Percentiles rank a stretch among this genome's conserved stretches.
phyloP scores from a whole-genome alignment of 2,888 invertebrate genomes.

The Amphipoea lucens region DNA sequence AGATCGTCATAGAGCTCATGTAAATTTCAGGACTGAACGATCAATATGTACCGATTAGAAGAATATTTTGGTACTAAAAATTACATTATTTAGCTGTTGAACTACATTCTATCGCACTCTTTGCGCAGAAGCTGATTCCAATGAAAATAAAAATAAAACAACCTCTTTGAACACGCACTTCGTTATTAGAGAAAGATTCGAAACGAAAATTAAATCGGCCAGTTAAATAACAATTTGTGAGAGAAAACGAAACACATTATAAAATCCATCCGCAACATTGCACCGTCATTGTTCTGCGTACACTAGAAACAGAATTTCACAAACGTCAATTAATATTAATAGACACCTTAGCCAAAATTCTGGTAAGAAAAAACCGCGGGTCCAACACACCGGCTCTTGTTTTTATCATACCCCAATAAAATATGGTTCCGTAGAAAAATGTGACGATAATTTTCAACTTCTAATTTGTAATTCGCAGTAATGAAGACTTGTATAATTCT shows the following conservation, averaged over 20 bases:
- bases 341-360: slow-evolving; percentile 78
- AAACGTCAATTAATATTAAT: slow-evolving; percentile 84
- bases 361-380: slow-evolving; percentile 71
- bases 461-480: slow-evolving; percentile 2
- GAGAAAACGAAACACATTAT: slow-evolving; percentile 74
- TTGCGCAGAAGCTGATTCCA: neutral
- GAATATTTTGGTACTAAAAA: neutral
- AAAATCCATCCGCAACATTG: slow-evolving; percentile 74
- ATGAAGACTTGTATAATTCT: slow-evolving; percentile 36
- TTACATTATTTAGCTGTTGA: neutral
- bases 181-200: slow-evolving; percentile 47
- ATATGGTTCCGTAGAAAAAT: slow-evolving; percentile 65
- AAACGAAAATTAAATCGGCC: slow-evolving; percentile 46
- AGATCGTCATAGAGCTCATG: neutral
- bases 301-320: slow-evolving; percentile 74
- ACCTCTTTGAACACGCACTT: neutral
- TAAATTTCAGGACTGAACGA: neutral
- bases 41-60: too few relatives aligned
- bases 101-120: neutral
- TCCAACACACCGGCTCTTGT: slow-evolving; percentile 63
- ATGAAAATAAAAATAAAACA: neutral
- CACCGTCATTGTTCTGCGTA: slow-evolving; percentile 83
- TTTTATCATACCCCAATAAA: slow-evolving; percentile 63
- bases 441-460: slow-evolving; percentile 2
- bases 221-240: slow-evolving; percentile 68